Conservation (phyloP, 2,797 vertebrate species). For the Ctenopoma multispine region DNA sequence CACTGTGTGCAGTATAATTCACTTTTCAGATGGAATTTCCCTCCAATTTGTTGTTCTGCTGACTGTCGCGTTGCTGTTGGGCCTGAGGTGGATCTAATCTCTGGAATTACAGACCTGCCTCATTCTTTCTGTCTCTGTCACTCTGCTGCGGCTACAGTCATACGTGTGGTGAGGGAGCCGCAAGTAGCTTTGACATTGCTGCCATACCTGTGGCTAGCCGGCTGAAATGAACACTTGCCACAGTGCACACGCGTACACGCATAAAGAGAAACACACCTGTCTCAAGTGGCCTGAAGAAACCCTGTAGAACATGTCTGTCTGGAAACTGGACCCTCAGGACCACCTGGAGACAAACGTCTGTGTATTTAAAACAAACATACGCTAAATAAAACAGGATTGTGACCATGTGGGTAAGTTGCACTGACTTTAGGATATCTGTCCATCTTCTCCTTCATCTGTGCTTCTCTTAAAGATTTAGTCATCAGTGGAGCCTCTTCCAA, state of each 20-base stretch:
- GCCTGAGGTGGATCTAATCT: constrained; percentile 64
- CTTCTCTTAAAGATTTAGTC: constrained; percentile 89
- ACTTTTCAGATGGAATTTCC: constrained; percentile 69
- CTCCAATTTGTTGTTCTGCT: constrained; percentile 60
- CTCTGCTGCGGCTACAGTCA: constrained; percentile 71
- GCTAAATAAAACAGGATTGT: not conserved
- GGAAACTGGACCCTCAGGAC: constrained; percentile 94
- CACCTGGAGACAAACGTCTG: constrained; percentile 82
- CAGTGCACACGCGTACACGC: constrained; percentile 4
- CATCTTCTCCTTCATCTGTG: constrained; percentile 91
- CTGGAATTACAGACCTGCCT: constrained; percentile 72
- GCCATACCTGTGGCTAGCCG: constrained; percentile 79
- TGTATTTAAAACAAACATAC: not conserved
- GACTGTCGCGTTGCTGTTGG: constrained; percentile 48
- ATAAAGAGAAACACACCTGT: constrained; percentile 85
- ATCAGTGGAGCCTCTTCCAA: constrained; percentile 93
- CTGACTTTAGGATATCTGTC: constrained; percentile 93
- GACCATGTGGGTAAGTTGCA: not conserved
- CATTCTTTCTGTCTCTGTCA: constrained; percentile 66
- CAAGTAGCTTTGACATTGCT: constrained; percentile 72
- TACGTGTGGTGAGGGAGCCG: constrained; percentile 70
- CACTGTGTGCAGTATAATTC: constrained; percentile 19
- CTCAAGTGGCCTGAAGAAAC: constrained; percentile 92
- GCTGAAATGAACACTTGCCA: constrained; percentile 63
- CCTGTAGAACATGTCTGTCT: constrained; percentile 93